A percentile compares a stretch with the other conserved stretches of the same genome.
Conservation (phyloP, 1,140 invertebrate species). For the Drosophila athabasca region DNA sequence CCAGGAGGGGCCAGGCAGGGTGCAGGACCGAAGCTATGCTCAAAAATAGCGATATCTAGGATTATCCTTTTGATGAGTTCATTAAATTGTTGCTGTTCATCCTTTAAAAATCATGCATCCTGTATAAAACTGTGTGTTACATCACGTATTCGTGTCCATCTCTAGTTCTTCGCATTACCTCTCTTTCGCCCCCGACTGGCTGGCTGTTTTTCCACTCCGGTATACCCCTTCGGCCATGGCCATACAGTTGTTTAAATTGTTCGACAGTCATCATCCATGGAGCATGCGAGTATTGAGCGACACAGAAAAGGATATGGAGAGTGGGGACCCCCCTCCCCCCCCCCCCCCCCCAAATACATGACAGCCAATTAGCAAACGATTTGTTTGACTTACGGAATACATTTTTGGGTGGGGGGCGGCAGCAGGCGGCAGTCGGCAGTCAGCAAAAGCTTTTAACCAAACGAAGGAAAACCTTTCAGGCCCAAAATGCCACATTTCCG, state of each 20-base stretch:
- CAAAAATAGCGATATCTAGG: too few relatives aligned
- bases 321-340: constrained; percentile 1
- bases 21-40: too few relatives aligned
- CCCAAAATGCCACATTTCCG: constrained; percentile 61
- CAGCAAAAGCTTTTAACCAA: constrained; percentile 59
- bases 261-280: constrained; percentile 1
- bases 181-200: too few relatives aligned
- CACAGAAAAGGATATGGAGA: neutral
- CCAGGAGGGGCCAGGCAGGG: too few relatives aligned
- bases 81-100: too few relatives aligned
- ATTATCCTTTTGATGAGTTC: too few relatives aligned
- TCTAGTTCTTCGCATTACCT: too few relatives aligned
- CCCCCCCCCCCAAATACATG: constrained; percentile 33
- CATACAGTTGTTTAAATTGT: constrained; percentile 18
- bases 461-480: constrained; percentile 52
- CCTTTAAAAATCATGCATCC: too few relatives aligned
- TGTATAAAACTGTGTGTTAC: too few relatives aligned
- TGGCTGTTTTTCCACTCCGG: too few relatives aligned
- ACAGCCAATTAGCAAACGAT: constrained; percentile 73
- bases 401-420: neutral
- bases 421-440: neutral
- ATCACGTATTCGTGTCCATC: too few relatives aligned
- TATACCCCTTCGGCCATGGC: neutral
- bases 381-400: constrained; percentile 59
- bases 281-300: constrained; percentile 1